phyloP scores from a whole-genome alignment of 2,113 vertebrate genomes.

The Sarotherodon lohbergeri region DNA sequence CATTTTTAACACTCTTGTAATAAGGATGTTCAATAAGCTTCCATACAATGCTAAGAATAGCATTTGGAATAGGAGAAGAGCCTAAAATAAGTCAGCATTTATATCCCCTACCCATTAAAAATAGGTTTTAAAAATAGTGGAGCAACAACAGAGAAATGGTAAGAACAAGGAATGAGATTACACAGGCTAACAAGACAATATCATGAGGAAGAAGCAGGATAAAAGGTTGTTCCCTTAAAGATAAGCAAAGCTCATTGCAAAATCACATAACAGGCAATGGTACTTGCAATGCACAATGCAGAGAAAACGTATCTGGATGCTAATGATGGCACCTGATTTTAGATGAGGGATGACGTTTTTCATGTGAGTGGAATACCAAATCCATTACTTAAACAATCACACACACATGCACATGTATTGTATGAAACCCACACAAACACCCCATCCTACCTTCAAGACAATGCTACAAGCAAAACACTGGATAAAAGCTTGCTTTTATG shows the following conservation, averaged over 20 bases:
- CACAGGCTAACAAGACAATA: slow-evolving; percentile 5
- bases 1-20: neutral
- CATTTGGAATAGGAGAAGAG: neutral
- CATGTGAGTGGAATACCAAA: neutral
- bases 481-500: slow-evolving; percentile 35
- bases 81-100: slow-evolving; percentile 19
- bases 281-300: neutral
- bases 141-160: slow-evolving; percentile 11
- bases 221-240: slow-evolving; percentile 16
- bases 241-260: slow-evolving; percentile 22
- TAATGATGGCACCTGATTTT: neutral
- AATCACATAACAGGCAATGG: neutral
- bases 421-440: neutral
- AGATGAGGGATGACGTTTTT: neutral
- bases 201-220: neutral
- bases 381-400: neutral
- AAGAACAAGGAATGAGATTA: slow-evolving; percentile 30
- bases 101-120: slow-evolving; percentile 36
- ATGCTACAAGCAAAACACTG: slow-evolving; percentile 8
- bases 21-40: neutral
- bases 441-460: slow-evolving; percentile 6
- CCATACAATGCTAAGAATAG: neutral
- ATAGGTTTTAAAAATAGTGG: slow-evolving; percentile 32
- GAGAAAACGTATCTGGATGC: neutral
- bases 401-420: neutral